Evolutionary conservation across 2,113 vertebrate species (phyloP).

Genomic region (Oryzias javanicus): DNA sequence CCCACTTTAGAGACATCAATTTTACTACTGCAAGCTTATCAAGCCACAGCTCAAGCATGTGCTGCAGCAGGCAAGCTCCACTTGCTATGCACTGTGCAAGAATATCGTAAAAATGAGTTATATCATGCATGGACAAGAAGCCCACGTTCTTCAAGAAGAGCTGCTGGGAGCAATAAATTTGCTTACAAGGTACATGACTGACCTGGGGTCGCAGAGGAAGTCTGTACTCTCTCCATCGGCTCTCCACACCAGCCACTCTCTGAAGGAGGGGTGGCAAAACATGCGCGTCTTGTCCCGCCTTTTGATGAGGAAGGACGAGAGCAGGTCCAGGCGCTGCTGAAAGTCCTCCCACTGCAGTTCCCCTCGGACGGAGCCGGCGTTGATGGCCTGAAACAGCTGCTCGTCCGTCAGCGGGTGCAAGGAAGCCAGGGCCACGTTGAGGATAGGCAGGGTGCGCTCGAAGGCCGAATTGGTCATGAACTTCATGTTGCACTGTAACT

Average conservation of each 20-base stretch:
- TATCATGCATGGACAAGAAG: neutral
- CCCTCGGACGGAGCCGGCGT: constrained; percentile 81
- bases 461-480: constrained; percentile 94
- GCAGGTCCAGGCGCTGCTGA: constrained; percentile 90
- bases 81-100: constrained; percentile 1
- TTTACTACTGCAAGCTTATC: neutral
- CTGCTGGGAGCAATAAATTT: constrained; percentile 13
- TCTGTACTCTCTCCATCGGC: constrained; percentile 91
- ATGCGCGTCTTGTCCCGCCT: constrained; percentile 95
- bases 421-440: constrained; percentile 92
- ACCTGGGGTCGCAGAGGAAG: constrained; percentile 98
- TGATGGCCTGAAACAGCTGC: constrained; percentile 94
- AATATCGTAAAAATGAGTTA: constrained; percentile 5
- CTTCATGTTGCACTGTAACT: constrained; percentile 98
- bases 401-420: constrained; percentile 97
- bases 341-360: constrained; percentile 95
- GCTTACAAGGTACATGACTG: constrained; percentile 26
- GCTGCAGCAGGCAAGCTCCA: neutral
- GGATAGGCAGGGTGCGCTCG: constrained; percentile 87
- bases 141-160: constrained; percentile 13
- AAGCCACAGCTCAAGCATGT: neutral
- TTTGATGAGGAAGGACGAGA: constrained; percentile 91
- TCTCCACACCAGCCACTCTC: constrained; percentile 97
- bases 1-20: neutral
- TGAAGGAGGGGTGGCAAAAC: constrained; percentile 98